Evolutionary conservation across 2,113 vertebrate genomes (phyloP).

Genomic region (Cariama cristata): DNA sequence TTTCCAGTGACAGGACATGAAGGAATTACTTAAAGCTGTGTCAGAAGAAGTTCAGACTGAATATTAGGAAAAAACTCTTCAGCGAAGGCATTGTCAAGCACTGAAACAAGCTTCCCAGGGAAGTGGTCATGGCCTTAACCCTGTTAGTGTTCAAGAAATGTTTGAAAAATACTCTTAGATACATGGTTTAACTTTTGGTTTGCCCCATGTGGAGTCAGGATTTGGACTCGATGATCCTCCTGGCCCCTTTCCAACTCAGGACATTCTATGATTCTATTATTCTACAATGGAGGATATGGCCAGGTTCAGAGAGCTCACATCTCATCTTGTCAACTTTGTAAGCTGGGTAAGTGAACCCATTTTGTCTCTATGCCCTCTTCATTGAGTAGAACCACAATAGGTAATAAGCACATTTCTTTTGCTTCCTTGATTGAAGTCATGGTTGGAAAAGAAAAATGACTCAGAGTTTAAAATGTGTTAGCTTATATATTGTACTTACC

Average conservation of each 20-base stretch:
- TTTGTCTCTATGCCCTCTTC: neutral
- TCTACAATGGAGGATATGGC: neutral
- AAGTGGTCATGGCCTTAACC: neutral
- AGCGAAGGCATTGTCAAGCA: neutral
- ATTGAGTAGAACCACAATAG: neutral
- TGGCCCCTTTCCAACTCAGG: neutral
- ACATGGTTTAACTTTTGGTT: neutral
- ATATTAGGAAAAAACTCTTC: neutral
- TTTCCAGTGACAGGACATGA: fast-evolving
- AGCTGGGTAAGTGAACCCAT: neutral
- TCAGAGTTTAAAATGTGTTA: neutral
- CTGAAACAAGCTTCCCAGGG: fast-evolving
- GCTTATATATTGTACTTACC: neutral
- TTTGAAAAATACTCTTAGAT: neutral
- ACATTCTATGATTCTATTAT: neutral
- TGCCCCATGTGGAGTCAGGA: neutral
- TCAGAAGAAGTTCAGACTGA: neutral
- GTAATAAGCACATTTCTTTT: neutral
- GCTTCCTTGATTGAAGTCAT: neutral
- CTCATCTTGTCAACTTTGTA: neutral
- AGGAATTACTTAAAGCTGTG: neutral
- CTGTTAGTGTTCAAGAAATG: neutral
- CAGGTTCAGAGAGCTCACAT: neutral
- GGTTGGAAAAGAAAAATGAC: neutral
- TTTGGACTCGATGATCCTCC: neutral